Evolutionary conservation across 2,888 invertebrate genomes (phyloP), one percentile per base, ranked within the genome.

Genomic region (Temnothorax unifasciatus): DNA sequence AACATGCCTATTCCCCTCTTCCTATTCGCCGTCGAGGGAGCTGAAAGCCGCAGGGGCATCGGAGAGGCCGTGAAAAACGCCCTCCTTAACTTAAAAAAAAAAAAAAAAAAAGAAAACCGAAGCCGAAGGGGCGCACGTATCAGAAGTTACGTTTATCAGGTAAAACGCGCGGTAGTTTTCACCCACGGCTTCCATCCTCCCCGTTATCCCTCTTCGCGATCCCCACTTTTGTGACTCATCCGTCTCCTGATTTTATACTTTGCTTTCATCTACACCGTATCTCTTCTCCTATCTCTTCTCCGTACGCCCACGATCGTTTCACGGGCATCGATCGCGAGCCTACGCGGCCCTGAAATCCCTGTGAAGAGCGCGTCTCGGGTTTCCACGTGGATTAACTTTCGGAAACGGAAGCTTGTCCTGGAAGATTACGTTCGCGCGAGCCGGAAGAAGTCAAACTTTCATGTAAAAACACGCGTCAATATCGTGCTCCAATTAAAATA

Each of bases 91-190:
- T 73, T 63, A 75, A 34, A 34, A 34, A 34, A 73, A 44, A 52
- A 29, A 21, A 73, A 44, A 52, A 29, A 21, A 34, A 41, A 69
- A 44, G 47, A 29, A 21, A 44, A 21, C 9, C 41, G 38, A 41
- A 41, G 41, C 5, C 13, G 4, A 18, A 63, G 76, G 63, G 71
- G 21, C 63, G 57, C 13, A 38, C 61, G 75, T 88, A 89, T 88
- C 84, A 89, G 88, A 81, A 90, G 90, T 89, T 89, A 89, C 88
- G 85, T 90, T 89, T 85, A 89, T 89, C 89, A 83, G 84, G 77
- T 77, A 85, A 84, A 88, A 84, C 75, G 81, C 68, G 76, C 52
- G 52, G 54, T 44, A 61, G 50, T 79, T 86, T 50, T 83, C 86
- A 52, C 64, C 64, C 50, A 25, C 25, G 52, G 9, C 71, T 63